These are phyloP conservation scores for Laticauda laticaudata DNA, from an alignment of 2,113 vertebrate species.

Conservation along the genomic window DNA sequence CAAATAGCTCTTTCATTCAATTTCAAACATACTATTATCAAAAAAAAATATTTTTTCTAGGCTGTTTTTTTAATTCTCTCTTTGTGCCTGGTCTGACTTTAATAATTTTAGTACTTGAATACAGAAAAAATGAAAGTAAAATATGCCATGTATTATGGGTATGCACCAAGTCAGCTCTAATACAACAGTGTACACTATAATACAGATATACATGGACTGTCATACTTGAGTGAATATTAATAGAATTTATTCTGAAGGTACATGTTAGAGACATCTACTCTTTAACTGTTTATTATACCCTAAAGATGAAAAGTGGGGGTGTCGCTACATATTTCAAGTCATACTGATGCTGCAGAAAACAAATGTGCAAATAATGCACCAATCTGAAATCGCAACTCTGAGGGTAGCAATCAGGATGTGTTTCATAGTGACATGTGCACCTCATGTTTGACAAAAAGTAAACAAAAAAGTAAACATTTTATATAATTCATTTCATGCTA, in stretches of 20 bases:
- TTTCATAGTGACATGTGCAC: constrained; percentile 64
- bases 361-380: constrained; percentile 65
- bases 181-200: constrained; percentile 71
- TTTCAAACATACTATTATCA: constrained; percentile 74
- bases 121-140: constrained; percentile 78
- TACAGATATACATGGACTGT: constrained; percentile 79
- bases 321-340: constrained; percentile 70
- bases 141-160: constrained; percentile 76
- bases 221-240: constrained; percentile 80
- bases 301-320: constrained; percentile 74
- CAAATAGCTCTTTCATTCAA: constrained; percentile 77
- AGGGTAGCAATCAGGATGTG: constrained; percentile 54
- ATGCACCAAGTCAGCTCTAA: constrained; percentile 80
- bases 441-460: constrained; percentile 67
- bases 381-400: constrained; percentile 62
- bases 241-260: constrained; percentile 81
- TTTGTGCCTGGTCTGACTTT: constrained; percentile 73
- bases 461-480: constrained; percentile 61
- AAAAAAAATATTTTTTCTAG: constrained; percentile 61
- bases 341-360: constrained; percentile 65
- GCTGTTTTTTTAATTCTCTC: constrained; percentile 65
- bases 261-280: constrained; percentile 76
- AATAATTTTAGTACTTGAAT: constrained; percentile 80
- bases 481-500: constrained; percentile 76
- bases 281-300: constrained; percentile 79